Conservation (phyloP, 2,113 vertebrate genomes). For the Centropus bengalensis region DNA sequence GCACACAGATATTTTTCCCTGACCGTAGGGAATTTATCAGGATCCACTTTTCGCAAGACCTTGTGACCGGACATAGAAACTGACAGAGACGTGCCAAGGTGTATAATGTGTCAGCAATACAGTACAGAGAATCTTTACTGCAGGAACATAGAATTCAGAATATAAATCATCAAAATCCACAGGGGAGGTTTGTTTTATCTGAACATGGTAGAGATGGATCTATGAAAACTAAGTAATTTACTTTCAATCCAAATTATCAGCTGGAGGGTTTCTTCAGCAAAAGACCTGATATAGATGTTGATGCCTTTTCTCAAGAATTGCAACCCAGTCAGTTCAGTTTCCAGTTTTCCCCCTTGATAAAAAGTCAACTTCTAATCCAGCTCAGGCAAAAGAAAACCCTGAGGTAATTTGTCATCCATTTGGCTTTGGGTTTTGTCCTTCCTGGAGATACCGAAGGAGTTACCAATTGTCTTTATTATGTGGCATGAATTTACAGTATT, state of each 20-base stretch:
- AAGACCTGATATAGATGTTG: constrained; percentile 78
- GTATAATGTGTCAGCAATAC: constrained; percentile 70
- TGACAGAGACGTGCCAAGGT: constrained; percentile 53
- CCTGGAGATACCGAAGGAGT: constrained; percentile 41
- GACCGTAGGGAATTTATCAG: background rate
- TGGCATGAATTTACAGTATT: constrained; percentile 39
- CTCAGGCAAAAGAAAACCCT: constrained; percentile 44
- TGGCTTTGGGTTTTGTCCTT: constrained; percentile 47
- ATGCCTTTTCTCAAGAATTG: constrained; percentile 49
- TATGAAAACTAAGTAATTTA: constrained; percentile 76
- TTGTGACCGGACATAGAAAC: constrained; percentile 1
- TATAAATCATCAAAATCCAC: constrained; percentile 67
- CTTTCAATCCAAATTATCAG: constrained; percentile 73
- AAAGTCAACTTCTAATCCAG: constrained; percentile 55
- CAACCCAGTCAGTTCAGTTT: constrained; percentile 53
- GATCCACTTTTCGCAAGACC: constrained; percentile 19
- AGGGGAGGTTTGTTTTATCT: constrained; percentile 76
- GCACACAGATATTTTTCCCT: background rate
- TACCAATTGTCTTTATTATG: constrained; percentile 21
- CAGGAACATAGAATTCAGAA: constrained; percentile 70
- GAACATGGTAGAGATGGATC: constrained; percentile 68
- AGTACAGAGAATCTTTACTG: constrained; percentile 60
- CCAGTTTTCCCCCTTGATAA: constrained; percentile 63
- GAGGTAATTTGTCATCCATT: constrained; percentile 17
- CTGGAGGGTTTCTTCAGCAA: constrained; percentile 71